Percentiles rank a stretch among this genome's conserved stretches.
phyloP scores from a whole-genome alignment of 2,888 invertebrate species.

The Phlogophora meticulosa region DNA sequence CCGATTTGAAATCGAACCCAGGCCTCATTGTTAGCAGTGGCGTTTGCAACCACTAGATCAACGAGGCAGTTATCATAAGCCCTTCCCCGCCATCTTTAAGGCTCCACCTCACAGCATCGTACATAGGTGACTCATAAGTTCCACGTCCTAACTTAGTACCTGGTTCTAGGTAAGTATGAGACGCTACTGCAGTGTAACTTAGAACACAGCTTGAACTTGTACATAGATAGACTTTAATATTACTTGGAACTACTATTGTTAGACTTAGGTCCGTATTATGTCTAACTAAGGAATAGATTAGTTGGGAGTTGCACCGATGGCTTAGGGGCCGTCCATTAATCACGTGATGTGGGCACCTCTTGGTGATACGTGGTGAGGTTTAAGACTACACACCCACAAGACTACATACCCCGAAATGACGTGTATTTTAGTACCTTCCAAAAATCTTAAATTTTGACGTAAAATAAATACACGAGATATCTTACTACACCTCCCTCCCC shows the following conservation, averaged over 20 bases:
- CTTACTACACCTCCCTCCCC: too few relatives aligned
- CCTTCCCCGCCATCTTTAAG: background rate
- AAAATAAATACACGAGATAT: too few relatives aligned
- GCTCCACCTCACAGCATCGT: constrained; percentile 6
- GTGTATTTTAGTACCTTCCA: too few relatives aligned
- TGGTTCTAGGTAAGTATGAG: constrained; percentile 27
- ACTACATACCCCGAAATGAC: too few relatives aligned
- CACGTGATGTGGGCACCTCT: too few relatives aligned
- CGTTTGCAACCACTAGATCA: too few relatives aligned
- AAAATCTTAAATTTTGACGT: too few relatives aligned
- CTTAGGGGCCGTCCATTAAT: too few relatives aligned
- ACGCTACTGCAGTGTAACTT: constrained; percentile 30
- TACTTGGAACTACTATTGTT: constrained; percentile 43
- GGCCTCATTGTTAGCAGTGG: too few relatives aligned
- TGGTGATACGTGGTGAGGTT: too few relatives aligned
- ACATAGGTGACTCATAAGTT: constrained; percentile 23
- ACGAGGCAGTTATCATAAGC: background rate
- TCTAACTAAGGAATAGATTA: background rate
- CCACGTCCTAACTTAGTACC: constrained; percentile 37
- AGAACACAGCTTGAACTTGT: constrained; percentile 23
- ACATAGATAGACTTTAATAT: constrained; percentile 42
- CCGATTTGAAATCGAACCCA: too few relatives aligned
- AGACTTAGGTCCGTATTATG: background rate
- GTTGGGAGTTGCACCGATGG: background rate
- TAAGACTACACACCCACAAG: too few relatives aligned